Conservation (phyloP, 2,888 invertebrate genomes). For the Monochamus alternatus region DNA sequence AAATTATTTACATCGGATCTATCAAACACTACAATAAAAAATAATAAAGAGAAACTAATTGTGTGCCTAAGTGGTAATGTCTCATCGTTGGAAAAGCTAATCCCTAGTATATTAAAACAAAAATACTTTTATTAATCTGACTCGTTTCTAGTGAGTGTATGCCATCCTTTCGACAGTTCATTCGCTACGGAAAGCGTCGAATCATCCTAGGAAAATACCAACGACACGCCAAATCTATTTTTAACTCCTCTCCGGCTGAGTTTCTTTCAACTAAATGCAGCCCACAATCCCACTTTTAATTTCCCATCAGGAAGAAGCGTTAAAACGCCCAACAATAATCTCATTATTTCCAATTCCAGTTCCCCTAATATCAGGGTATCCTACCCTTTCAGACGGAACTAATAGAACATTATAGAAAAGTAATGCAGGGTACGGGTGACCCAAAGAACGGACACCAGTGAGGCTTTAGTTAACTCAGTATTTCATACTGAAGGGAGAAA, state of each 20-base stretch:
- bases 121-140: no score
- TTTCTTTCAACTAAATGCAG: background rate
- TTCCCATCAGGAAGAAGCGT: background rate
- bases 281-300: background rate
- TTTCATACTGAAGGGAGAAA: no score
- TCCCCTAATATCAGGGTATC: background rate
- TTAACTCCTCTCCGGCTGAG: background rate
- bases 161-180: no score
- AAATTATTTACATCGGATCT: no score
- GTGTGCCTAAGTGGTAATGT: no score
- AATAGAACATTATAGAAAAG: conserved; percentile 22
- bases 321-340: conserved; percentile 2
- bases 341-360: conserved; percentile 16
- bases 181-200: no score
- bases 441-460: background rate
- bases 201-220: background rate
- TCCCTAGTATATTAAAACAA: no score
- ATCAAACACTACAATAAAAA: no score
- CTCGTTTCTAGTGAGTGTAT: no score
- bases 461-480: no score
- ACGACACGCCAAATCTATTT: background rate
- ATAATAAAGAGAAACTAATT: no score
- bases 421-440: conserved; percentile 1
- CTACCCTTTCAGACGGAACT: background rate
- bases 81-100: no score